Conservation (phyloP, 2,797 vertebrate genomes). For the Ispidina picta region DNA sequence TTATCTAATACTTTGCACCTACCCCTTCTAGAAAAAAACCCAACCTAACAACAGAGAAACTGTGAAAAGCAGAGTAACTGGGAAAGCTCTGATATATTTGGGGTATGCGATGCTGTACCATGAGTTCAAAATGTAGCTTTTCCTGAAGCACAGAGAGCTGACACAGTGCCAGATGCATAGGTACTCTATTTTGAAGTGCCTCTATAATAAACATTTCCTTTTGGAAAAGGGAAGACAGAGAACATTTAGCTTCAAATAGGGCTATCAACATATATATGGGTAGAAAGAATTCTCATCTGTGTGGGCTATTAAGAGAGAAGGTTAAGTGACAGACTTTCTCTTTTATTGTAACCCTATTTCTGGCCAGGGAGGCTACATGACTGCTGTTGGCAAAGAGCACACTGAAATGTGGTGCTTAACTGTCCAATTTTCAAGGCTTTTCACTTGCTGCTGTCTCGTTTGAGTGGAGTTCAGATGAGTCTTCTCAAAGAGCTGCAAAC, state of each 20-base stretch:
- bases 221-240: not conserved
- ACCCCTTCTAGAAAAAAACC: not conserved
- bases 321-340: not conserved
- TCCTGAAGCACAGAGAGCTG: not conserved
- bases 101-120: not conserved
- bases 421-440: not conserved
- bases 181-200: not conserved
- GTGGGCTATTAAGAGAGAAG: not conserved
- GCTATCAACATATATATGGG: not conserved
- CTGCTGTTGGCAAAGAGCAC: not conserved
- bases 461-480: not conserved
- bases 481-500: not conserved
- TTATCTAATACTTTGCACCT: not conserved
- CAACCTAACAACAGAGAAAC: not conserved
- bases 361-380: not conserved
- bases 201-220: not conserved
- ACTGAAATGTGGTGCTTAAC: rapidly evolving
- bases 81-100: not conserved
- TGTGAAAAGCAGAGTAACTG: not conserved
- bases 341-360: not conserved
- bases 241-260: not conserved
- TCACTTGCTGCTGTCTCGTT: not conserved
- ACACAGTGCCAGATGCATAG: not conserved
- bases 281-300: not conserved
- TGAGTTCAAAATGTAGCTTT: not conserved